These are phyloP conservation scores for Cheilosia grossa DNA, from an alignment of 2,888 invertebrate species.

Conservation along the genomic window DNA sequence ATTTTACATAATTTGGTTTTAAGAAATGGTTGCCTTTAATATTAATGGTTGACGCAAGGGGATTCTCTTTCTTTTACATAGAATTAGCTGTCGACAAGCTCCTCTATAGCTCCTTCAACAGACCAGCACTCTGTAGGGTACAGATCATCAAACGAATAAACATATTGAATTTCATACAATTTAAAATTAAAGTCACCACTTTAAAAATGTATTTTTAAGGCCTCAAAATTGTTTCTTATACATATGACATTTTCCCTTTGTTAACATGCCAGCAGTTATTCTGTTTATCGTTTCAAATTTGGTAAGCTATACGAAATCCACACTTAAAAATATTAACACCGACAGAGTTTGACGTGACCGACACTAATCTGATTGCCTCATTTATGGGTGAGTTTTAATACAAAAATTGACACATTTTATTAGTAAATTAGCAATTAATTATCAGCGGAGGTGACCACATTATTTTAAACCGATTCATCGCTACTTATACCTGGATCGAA, in stretches of 20 bases:
- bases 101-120: too few relatives aligned
- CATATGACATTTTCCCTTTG: slow-evolving; percentile 49
- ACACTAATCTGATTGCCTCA: not conserved
- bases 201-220: not conserved
- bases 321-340: slow-evolving; percentile 3
- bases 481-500: not conserved
- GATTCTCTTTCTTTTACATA: too few relatives aligned
- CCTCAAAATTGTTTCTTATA: not conserved
- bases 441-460: not conserved
- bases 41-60: too few relatives aligned
- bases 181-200: not conserved
- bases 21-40: too few relatives aligned
- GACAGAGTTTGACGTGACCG: not conserved
- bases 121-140: too few relatives aligned
- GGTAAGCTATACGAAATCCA: not conserved
- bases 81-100: too few relatives aligned
- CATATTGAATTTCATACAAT: not conserved
- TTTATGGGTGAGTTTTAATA: not conserved
- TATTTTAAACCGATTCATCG: not conserved
- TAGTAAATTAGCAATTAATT: slow-evolving; percentile 14
- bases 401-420: not conserved
- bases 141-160: too few relatives aligned
- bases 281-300: not conserved
- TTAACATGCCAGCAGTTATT: slow-evolving; percentile 49
- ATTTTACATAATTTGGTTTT: not conserved